Evolutionary conservation across 2,888 invertebrate genomes (phyloP).

Genomic region (Tenthredo livida): DNA sequence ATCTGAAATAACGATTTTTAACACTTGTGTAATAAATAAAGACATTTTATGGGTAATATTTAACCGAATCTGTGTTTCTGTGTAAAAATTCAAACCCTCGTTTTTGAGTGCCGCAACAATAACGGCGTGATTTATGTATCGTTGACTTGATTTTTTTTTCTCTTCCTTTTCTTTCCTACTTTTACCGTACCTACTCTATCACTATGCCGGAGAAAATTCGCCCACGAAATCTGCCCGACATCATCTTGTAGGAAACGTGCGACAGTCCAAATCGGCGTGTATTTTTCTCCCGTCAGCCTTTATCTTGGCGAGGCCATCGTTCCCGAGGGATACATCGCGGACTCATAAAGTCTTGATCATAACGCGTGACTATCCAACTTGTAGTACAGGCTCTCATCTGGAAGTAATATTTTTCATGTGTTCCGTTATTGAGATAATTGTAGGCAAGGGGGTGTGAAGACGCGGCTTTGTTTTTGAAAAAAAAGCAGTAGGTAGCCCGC

Average conservation of each 20-base stretch:
- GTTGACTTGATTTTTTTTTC: background rate
- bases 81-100: background rate
- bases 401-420: constrained; percentile 25
- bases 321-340: constrained; percentile 41
- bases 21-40: background rate
- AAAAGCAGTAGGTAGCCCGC: background rate
- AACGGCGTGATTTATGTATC: constrained; percentile 29
- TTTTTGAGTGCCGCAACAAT: background rate
- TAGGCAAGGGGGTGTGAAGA: constrained; percentile 58
- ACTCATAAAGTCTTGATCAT: constrained; percentile 50
- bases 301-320: constrained; percentile 65
- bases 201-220: background rate
- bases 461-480: constrained; percentile 29
- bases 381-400: constrained; percentile 42
- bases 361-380: constrained; percentile 58
- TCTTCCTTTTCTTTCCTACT: background rate
- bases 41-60: background rate
- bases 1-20: background rate
- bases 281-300: constrained; percentile 18
- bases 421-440: constrained; percentile 61
- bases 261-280: constrained; percentile 31
- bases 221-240: background rate
- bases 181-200: background rate
- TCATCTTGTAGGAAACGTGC: constrained; percentile 33
- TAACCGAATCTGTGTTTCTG: background rate